A percentile compares a stretch with the other conserved stretches of the same genome.
Conservation (phyloP, 2,113 vertebrate species). For the Pica pica region DNA sequence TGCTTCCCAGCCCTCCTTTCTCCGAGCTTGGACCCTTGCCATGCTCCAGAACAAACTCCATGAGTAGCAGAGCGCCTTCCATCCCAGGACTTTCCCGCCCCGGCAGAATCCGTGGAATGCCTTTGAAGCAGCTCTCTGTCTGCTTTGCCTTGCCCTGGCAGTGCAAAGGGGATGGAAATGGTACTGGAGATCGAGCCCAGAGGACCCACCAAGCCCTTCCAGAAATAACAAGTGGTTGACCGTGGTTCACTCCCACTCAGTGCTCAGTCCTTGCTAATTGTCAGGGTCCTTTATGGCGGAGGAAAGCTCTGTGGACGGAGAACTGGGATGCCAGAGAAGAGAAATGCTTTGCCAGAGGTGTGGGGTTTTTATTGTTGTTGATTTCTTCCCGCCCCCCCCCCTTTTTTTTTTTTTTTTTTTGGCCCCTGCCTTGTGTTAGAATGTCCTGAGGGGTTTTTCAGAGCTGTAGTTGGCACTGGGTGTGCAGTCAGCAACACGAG, state of each 20-base stretch:
- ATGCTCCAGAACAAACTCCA: background rate
- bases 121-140: slow-evolving; percentile 17
- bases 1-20: background rate
- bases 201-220: background rate
- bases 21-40: background rate
- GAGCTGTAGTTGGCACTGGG: background rate
- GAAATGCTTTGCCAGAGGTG: background rate
- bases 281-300: background rate
- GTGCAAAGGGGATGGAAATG: background rate
- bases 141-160: slow-evolving; percentile 17
- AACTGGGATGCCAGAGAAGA: background rate
- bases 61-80: background rate
- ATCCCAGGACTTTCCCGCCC: background rate
- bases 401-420: background rate
- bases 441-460: background rate
- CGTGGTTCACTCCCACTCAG: background rate
- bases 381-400: no score
- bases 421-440: background rate
- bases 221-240: slow-evolving; percentile 46
- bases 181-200: background rate
- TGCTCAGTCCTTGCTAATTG: background rate
- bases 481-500: background rate
- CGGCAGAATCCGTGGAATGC: background rate
- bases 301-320: background rate
- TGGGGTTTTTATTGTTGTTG: background rate